These are phyloP conservation scores for Nephila pilipes DNA, from an alignment of 1,140 invertebrate species.

Conservation along the genomic window DNA sequence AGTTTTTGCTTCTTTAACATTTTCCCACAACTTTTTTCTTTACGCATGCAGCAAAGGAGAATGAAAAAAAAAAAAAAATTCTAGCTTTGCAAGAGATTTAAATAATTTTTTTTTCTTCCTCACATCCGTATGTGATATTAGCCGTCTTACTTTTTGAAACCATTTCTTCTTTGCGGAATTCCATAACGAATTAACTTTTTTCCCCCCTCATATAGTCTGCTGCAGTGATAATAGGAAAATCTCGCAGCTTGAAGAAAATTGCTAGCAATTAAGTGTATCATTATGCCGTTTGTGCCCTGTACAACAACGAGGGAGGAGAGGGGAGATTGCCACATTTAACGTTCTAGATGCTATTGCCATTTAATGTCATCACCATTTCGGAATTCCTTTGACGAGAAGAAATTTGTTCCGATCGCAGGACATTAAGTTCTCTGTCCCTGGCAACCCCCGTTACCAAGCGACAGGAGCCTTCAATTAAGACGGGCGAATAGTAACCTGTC, in stretches of 20 bases:
- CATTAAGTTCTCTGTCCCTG: conserved; percentile 62
- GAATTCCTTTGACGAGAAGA: conserved; percentile 73
- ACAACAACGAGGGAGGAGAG: background rate
- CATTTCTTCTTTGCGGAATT: background rate
- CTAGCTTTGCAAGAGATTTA: background rate
- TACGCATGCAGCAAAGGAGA: background rate
- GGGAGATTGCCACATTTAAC: conserved; percentile 14
- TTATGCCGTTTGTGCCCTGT: conserved; percentile 59
- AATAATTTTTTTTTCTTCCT: background rate
- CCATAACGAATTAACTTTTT: conserved; percentile 7
- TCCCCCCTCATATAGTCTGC: conserved; percentile 30
- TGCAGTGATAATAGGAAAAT: background rate
- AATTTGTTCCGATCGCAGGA: conserved; percentile 43
- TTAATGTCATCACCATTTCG: conserved; percentile 59
- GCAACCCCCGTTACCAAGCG: conserved; percentile 51
- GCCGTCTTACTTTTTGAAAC: background rate
- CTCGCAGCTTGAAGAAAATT: conserved; percentile 31
- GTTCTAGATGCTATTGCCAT: conserved; percentile 42
- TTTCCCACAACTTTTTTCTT: background rate
- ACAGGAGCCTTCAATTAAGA: conserved; percentile 66
- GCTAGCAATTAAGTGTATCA: conserved; percentile 68
- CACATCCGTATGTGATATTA: background rate
- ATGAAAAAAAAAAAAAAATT: background rate
- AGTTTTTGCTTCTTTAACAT: background rate
- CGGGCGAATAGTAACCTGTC: conserved; percentile 29